Percentiles rank a stretch among this genome's conserved stretches.
Evolutionary conservation across 2,888 invertebrate genomes (phyloP).

Genomic region (Phyllotreta cruciferae): DNA sequence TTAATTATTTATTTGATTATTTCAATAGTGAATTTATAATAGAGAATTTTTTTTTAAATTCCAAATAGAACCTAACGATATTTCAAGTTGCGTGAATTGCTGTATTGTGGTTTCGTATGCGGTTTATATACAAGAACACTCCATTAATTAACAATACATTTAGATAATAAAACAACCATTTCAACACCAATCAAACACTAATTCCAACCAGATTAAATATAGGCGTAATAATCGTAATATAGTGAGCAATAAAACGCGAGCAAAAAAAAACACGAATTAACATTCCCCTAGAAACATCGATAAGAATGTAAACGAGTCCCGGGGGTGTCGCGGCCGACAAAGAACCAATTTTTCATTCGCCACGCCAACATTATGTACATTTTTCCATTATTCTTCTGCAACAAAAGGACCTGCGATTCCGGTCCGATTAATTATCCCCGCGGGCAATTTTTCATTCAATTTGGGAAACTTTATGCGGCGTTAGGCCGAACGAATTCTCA

Average conservation of each 20-base stretch:
- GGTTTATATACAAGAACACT: too few species aligned
- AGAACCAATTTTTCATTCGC: slow-evolving; percentile 26
- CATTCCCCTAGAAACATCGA: slow-evolving; percentile 16
- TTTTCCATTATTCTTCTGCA: slow-evolving; percentile 16
- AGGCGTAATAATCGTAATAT: slow-evolving; percentile 1
- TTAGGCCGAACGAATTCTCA: slow-evolving; percentile 6
- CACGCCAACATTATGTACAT: slow-evolving; percentile 13
- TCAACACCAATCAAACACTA: not conserved
- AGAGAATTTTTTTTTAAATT: too few species aligned
- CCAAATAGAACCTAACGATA: too few species aligned
- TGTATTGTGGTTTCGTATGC: too few species aligned
- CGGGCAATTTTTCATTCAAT: slow-evolving; percentile 24
- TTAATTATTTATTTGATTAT: too few species aligned
- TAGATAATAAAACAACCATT: too few species aligned
- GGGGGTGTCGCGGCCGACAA: slow-evolving; percentile 19
- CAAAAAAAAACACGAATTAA: slow-evolving; percentile 2
- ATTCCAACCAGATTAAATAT: not conserved
- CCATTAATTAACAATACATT: too few species aligned
- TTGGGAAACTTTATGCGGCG: slow-evolving; percentile 22
- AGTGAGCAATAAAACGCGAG: not conserved
- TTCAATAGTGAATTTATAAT: too few species aligned
- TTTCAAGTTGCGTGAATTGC: too few species aligned
- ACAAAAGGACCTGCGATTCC: slow-evolving; percentile 22
- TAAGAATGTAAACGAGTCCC: slow-evolving; percentile 24
- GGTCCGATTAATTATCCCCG: slow-evolving; percentile 25